Percentiles rank a stretch among this genome's conserved stretches.
These are phyloP conservation scores for Lepus europaeus DNA, from an alignment of 2,113 vertebrate species.

Conservation along the genomic window DNA sequence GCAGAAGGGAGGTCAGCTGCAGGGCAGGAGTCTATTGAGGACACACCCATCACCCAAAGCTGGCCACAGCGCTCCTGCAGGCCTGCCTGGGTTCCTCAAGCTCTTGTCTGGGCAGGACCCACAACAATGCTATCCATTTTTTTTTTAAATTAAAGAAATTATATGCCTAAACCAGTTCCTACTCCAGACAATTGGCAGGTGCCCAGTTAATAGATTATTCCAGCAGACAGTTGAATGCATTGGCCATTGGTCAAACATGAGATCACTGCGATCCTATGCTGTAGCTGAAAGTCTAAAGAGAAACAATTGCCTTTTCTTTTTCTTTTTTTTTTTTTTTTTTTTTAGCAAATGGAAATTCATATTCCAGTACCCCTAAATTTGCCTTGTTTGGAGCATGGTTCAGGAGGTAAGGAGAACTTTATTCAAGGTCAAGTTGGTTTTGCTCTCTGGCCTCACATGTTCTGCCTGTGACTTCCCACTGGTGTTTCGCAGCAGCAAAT, in stretches of 20 bases:
- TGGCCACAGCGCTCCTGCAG: conserved; percentile 71
- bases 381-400: conserved; percentile 47
- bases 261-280: conserved; percentile 90
- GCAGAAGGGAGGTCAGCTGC: neutral
- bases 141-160: conserved; percentile 77
- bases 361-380: neutral
- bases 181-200: conserved; percentile 91
- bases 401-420: conserved; percentile 75
- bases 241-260: conserved; percentile 93
- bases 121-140: conserved; percentile 89
- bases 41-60: conserved; percentile 70
- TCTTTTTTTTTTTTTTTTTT: conserved; percentile 72
- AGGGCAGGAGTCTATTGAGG: conserved; percentile 23
- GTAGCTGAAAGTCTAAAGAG: conserved; percentile 91
- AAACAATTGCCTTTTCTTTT: conserved; percentile 74
- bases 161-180: conserved; percentile 87
- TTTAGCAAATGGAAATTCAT: conserved; percentile 81
- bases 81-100: conserved; percentile 76
- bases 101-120: conserved; percentile 80
- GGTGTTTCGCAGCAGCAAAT: conserved; percentile 87
- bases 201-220: conserved; percentile 91
- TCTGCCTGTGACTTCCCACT: conserved; percentile 55
- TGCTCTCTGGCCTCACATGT: conserved; percentile 63
- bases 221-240: conserved; percentile 89
- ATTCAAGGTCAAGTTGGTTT: conserved; percentile 58